A percentile compares a stretch with the other conserved stretches of the same genome.
Conservation (phyloP, 2,113 vertebrate genomes). For the Ceuthmochares aereus region DNA sequence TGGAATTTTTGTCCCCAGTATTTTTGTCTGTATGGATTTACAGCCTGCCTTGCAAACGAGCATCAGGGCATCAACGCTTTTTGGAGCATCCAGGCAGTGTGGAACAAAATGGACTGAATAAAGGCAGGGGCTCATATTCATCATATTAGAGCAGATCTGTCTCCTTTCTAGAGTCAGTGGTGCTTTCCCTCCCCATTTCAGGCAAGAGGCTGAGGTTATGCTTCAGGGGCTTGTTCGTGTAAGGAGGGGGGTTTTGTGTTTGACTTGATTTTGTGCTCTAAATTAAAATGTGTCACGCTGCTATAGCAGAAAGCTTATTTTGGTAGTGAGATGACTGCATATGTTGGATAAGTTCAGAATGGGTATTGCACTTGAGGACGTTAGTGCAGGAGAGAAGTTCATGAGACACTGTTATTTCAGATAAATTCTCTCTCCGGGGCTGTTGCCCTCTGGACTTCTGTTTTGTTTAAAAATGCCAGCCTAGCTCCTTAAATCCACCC, state of each 20-base stretch:
- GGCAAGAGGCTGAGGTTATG: not conserved
- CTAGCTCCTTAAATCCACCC: not conserved
- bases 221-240: not conserved
- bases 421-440: not conserved
- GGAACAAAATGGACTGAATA: not conserved
- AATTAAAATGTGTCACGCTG: conserved; percentile 18
- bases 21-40: not conserved
- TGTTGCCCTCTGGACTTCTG: not conserved
- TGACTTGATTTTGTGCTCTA: not conserved
- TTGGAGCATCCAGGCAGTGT: not conserved
- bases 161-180: not conserved
- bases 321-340: not conserved
- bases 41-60: not conserved
- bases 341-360: not conserved
- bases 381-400: not conserved
- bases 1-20: not conserved
- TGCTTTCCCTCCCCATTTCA: not conserved
- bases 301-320: not conserved
- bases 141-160: not conserved
- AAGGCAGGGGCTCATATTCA: not conserved
- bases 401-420: not conserved
- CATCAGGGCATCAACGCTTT: not conserved
- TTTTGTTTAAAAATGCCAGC: not conserved
- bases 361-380: not conserved
- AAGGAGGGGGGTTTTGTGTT: not conserved